Evolutionary conservation across 2,888 invertebrate genomes (phyloP), one percentile per base, ranked within the genome.

Genomic region (Nemotelus nigrinus): DNA sequence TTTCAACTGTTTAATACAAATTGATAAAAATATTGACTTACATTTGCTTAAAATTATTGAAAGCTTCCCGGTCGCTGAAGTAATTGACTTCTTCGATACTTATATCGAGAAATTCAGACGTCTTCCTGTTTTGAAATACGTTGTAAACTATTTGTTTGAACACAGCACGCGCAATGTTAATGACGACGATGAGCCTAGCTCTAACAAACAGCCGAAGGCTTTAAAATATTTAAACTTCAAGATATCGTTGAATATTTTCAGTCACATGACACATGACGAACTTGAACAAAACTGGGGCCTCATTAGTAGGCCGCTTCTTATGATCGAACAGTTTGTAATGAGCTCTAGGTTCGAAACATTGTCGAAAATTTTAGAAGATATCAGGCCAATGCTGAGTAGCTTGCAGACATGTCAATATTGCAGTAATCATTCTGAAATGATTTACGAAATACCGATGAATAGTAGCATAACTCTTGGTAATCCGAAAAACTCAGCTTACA

Each of bases 271-370:
- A 4, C 77, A 83, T 0, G 88, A 87, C 64, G 90, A 93, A 83
- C 89, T 91, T 76, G 86, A 88, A 39, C 87, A 90, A 55, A 90
- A 93, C 79, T 91, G 92, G 85, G 89, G 91, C 80, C 84, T 94
- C 43, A 89, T 93, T 41, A 90, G 90, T 67, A 90, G 90, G 80
- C 97, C 97, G 0, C 84, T 94, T 58, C 86, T 94, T 3, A 92
- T 97, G 83, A 88, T 96, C 6, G 97, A 97, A 84, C 94, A 96
- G 84, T 89, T 96, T 75, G 85, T 97, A 8, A 96, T 97, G 96
- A 96, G 96, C 84, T 93, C 92, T 0, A 93, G 93, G 84, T 88
- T 95, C 72, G 94, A 94, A 81, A 88, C 89, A 72, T 86, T 95
- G 5, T 88, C 89, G 0, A 88, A 88, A 57, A 90, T 94, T 3